Evolutionary conservation across 2,113 vertebrate species (phyloP).

Genomic region (Chionodraco myersi): DNA sequence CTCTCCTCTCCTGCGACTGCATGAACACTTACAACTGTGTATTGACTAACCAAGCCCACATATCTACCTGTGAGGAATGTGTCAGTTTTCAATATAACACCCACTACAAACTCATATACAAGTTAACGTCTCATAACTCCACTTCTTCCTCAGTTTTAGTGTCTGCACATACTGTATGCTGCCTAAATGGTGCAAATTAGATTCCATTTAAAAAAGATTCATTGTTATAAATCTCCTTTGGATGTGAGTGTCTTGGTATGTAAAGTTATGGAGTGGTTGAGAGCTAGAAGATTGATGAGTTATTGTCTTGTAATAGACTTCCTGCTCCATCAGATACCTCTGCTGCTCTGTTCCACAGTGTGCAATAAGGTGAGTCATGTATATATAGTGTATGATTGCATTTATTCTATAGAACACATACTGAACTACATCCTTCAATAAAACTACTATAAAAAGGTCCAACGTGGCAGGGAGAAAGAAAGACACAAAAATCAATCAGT

Average conservation of each 20-base stretch:
- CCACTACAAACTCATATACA: not conserved
- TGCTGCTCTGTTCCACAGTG: slow-evolving; percentile 38
- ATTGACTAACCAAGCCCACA: slow-evolving; percentile 46
- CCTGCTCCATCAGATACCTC: not conserved
- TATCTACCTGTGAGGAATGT: slow-evolving; percentile 28
- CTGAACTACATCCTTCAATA: not conserved
- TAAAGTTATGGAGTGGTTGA: not conserved
- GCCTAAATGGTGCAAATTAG: not conserved
- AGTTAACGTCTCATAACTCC: not conserved
- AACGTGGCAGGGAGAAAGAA: not conserved
- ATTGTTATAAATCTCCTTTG: not conserved
- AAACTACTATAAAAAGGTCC: not conserved
- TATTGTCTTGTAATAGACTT: slow-evolving; percentile 20
- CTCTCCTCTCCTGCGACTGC: slow-evolving; percentile 22
- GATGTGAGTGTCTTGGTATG: not conserved
- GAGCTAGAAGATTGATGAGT: slow-evolving; percentile 2
- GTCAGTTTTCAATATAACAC: not conserved
- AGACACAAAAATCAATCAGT: not conserved
- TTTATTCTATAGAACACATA: too few species aligned
- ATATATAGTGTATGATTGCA: too few species aligned
- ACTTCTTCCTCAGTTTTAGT: not conserved
- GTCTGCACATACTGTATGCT: not conserved
- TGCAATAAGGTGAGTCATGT: slow-evolving; percentile 9
- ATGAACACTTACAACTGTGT: slow-evolving; percentile 36
- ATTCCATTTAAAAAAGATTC: not conserved